Evolutionary conservation across 92 coral and sea anemone species (phyloP).

Genomic region (Ricordea florida): DNA sequence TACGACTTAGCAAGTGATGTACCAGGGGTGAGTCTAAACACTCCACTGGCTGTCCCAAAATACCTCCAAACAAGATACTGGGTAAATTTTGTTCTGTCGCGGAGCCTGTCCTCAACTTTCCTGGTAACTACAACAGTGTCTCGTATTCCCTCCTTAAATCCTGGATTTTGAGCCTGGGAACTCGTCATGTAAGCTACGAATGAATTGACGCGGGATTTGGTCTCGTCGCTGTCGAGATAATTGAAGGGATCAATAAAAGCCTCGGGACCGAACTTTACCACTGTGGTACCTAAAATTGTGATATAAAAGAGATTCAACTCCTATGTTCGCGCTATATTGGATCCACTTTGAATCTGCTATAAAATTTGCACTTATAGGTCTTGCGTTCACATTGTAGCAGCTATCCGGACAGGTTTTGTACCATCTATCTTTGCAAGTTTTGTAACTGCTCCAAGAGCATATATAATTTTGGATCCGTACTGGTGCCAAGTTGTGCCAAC

Average conservation of each 20-base stretch:
- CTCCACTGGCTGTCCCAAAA: slow-evolving; percentile 58
- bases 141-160: slow-evolving; percentile 43
- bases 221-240: slow-evolving; percentile 49
- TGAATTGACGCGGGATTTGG: not conserved
- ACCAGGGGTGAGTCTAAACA: slow-evolving; percentile 61
- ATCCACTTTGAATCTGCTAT: too few relatives aligned
- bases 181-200: slow-evolving; percentile 35
- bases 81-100: slow-evolving; percentile 11
- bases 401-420: too few relatives aligned
- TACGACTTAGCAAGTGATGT: slow-evolving; percentile 28
- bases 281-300: slow-evolving; percentile 20
- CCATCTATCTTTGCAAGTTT: too few relatives aligned
- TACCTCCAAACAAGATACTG: slow-evolving; percentile 65
- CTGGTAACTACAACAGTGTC: slow-evolving; percentile 46
- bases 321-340: too few relatives aligned
- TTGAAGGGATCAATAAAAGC: slow-evolving; percentile 49
- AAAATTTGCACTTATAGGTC: too few relatives aligned
- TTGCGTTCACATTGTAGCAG: too few relatives aligned
- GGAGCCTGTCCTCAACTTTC: slow-evolving; percentile 53
- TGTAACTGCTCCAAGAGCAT: too few relatives aligned
- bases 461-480: too few relatives aligned
- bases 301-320: too few relatives aligned
- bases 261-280: slow-evolving; percentile 60
- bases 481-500: too few relatives aligned
- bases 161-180: not conserved